phyloP scores from a whole-genome alignment of 2,888 invertebrate genomes.

The Idaea dimidiata region DNA sequence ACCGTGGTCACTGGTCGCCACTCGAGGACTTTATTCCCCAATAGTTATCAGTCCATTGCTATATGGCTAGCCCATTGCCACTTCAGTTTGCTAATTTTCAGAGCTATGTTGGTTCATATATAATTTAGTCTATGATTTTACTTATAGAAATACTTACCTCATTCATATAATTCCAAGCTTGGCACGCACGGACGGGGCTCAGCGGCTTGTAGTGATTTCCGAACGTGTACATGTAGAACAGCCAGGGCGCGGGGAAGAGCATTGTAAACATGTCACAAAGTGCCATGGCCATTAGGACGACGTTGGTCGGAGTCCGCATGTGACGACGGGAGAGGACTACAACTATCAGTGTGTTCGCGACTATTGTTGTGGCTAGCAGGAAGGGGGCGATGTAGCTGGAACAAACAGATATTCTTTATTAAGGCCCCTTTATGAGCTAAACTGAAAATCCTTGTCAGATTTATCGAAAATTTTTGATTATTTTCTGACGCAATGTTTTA shows the following conservation, averaged over 20 bases:
- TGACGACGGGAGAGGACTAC: slow-evolving; percentile 93
- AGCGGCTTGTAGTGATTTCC: slow-evolving; percentile 92
- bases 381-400: slow-evolving; percentile 87
- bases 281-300: slow-evolving; percentile 97
- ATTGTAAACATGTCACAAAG: slow-evolving; percentile 96
- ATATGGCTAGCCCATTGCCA: too few species aligned
- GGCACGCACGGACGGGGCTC: slow-evolving; percentile 88
- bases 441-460: too few species aligned
- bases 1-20: too few species aligned
- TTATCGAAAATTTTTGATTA: too few species aligned
- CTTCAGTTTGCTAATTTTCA: too few species aligned
- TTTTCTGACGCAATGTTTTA: too few species aligned
- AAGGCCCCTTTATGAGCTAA: too few species aligned
- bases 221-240: slow-evolving; percentile 95
- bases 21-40: too few species aligned
- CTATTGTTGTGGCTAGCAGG: slow-evolving; percentile 91
- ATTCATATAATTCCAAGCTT: slow-evolving; percentile 89
- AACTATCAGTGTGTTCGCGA: slow-evolving; percentile 94
- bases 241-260: slow-evolving; percentile 93
- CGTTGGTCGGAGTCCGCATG: slow-evolving; percentile 95
- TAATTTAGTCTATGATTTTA: too few species aligned
- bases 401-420: slow-evolving; percentile 6
- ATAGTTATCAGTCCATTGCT: too few species aligned
- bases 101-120: too few species aligned
- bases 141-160: slow-evolving; percentile 80